Percentiles rank a stretch among this genome's conserved stretches.
Evolutionary conservation across 2,797 vertebrate species (phyloP).

Genomic region (Argentina silus): DNA sequence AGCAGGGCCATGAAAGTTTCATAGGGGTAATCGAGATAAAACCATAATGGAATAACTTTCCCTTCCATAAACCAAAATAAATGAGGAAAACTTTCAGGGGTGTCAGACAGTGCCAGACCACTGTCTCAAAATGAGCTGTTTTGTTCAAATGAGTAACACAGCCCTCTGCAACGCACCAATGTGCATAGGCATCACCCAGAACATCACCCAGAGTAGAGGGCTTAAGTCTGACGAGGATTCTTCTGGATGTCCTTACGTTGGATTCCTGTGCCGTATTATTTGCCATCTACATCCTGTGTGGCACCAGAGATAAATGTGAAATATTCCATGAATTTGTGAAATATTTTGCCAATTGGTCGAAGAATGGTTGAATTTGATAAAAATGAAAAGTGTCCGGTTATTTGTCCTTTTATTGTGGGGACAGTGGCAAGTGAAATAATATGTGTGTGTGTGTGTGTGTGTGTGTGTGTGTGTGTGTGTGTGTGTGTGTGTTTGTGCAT

Average conservation of each 20-base stretch:
- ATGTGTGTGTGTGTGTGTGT: not conserved
- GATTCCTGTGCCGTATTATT: not conserved
- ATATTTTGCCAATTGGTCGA: not conserved
- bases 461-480: constrained; percentile 19
- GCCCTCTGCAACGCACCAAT: not conserved
- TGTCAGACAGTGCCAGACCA: constrained; percentile 60
- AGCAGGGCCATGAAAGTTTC: constrained; percentile 68
- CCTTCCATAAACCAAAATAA: constrained; percentile 23
- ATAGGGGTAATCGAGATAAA: constrained; percentile 80
- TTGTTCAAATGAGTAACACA: constrained; percentile 7
- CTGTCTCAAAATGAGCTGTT: constrained; percentile 34
- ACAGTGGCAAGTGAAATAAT: too few species aligned
- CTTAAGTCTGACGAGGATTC: too few species aligned
- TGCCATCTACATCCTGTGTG: not conserved
- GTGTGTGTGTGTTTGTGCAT: constrained; percentile 5
- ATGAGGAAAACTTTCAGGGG: constrained; percentile 46
- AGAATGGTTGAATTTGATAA: not conserved
- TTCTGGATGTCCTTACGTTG: not conserved
- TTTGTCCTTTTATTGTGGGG: not conserved
- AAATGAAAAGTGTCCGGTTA: not conserved
- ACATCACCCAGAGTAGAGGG: too few species aligned
- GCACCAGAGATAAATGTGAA: not conserved
- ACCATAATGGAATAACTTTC: constrained; percentile 54
- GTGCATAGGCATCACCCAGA: not conserved
- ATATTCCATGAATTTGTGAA: not conserved